Percentiles rank a stretch among this genome's conserved stretches.
Conservation (phyloP, 2,888 invertebrate species). For the Leptinotarsa tumamoca region DNA sequence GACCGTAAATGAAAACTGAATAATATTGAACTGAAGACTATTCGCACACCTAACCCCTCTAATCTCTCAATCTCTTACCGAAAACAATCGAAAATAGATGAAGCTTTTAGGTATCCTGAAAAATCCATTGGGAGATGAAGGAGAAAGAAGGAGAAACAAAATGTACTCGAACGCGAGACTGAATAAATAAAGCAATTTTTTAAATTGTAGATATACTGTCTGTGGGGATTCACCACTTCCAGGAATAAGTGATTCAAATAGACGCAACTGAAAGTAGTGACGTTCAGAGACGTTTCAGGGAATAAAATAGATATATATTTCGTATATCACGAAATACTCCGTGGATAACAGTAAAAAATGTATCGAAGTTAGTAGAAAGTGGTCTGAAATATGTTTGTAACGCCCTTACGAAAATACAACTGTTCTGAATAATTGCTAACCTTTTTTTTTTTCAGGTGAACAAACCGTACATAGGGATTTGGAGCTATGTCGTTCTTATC, state of each 20-base stretch:
- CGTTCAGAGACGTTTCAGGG: conserved; percentile 23
- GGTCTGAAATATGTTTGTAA: not conserved
- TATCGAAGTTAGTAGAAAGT: no score
- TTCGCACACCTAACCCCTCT: not conserved
- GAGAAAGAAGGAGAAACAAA: conserved; percentile 28
- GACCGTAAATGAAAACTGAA: not conserved
- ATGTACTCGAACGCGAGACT: conserved; percentile 35
- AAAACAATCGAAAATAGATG: conserved; percentile 16
- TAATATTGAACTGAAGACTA: not conserved
- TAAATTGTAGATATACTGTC: conserved; percentile 52
- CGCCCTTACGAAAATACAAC: not conserved
- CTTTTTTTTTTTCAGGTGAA: no score
- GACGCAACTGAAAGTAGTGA: conserved; percentile 30
- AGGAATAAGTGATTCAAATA: conserved; percentile 35
- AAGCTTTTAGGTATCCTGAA: conserved; percentile 34
- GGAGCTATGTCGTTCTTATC: no score
- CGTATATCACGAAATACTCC: conserved; percentile 8
- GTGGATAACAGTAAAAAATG: no score
- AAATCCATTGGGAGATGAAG: conserved; percentile 35
- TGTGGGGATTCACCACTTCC: conserved; percentile 36
- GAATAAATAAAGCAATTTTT: conserved; percentile 56
- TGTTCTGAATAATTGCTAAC: not conserved
- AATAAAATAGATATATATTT: conserved; percentile 25
- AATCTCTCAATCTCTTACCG: conserved; percentile 12
- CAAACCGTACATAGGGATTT: no score